phyloP scores from a whole-genome alignment of 2,888 invertebrate genomes.

The Dermolepida albohirtum region DNA sequence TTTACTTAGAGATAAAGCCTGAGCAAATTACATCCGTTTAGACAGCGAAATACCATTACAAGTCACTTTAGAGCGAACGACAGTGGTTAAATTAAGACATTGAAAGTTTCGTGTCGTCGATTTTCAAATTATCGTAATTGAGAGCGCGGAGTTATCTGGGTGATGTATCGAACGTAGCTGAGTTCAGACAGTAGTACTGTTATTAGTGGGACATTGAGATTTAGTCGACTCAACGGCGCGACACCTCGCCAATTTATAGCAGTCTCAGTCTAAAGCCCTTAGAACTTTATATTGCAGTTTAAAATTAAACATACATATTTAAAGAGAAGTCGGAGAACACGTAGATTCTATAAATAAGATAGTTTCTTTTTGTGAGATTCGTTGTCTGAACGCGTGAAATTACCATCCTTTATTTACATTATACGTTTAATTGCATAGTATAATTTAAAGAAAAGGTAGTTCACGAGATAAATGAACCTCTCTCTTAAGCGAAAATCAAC shows the following conservation, averaged over 20 bases:
- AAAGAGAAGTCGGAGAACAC: no score
- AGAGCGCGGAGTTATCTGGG: conserved; percentile 7
- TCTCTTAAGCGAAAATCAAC: no score
- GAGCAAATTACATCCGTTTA: no score
- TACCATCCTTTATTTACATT: no score
- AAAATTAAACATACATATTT: no score
- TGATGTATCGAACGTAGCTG: conserved; percentile 18
- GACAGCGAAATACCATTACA: neutral
- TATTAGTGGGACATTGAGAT: conserved; percentile 6
- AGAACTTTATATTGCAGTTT: neutral
- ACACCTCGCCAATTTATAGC: conserved; percentile 19
- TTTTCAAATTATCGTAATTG: conserved; percentile 19
- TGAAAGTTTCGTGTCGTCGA: conserved; percentile 11
- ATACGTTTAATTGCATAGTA: no score
- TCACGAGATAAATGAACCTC: no score
- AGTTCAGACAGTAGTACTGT: conserved; percentile 2
- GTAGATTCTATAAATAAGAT: no score
- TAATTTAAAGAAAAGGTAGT: no score
- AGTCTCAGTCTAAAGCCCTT: neutral
- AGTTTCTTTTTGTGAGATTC: no score
- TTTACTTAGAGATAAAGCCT: no score
- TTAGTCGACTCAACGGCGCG: conserved; percentile 11
- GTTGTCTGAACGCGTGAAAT: no score
- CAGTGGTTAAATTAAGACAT: conserved; percentile 11
- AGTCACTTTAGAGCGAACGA: conserved; percentile 3